Percentiles rank a stretch among this genome's conserved stretches.
These are phyloP conservation scores for Struthio camelus DNA, from an alignment of 2,113 vertebrate genomes.

Conservation along the genomic window DNA sequence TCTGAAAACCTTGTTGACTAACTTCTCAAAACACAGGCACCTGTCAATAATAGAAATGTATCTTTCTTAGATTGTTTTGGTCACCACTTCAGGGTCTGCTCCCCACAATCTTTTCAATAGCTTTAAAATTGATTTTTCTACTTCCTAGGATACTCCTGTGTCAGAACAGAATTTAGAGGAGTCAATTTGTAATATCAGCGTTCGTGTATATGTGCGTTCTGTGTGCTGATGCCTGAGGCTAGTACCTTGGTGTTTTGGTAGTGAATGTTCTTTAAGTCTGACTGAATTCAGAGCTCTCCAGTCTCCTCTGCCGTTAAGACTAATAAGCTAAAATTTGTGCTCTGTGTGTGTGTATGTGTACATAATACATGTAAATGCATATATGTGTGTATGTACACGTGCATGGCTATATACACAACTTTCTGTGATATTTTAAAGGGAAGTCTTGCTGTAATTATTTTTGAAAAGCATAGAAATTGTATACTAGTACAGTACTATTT, in stretches of 20 bases:
- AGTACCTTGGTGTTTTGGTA: not conserved
- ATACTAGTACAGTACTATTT: not conserved
- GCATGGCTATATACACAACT: rapidly evolving
- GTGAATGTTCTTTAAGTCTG: not conserved
- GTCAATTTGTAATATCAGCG: not conserved
- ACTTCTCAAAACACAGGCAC: not conserved
- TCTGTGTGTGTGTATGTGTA: not conserved
- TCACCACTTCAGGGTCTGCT: not conserved
- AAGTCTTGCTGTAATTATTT: not conserved
- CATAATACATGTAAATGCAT: not conserved
- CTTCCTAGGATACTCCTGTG: not conserved
- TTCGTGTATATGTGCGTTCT: not conserved
- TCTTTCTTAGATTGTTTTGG: not conserved
- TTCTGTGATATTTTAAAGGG: not conserved
- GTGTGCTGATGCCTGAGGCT: not conserved
- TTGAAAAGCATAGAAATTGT: not conserved
- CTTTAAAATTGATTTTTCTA: not conserved
- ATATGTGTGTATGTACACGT: not conserved
- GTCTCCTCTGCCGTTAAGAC: not conserved
- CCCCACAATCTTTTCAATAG: not conserved
- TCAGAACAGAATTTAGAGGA: not conserved
- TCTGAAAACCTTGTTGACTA: not conserved
- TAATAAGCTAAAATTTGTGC: not conserved
- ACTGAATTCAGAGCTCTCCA: not conserved
- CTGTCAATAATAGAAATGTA: not conserved